A percentile compares a stretch with the other conserved stretches of the same genome.
phyloP scores from a whole-genome alignment of 2,113 vertebrate genomes.

The Calidris pugnax region DNA sequence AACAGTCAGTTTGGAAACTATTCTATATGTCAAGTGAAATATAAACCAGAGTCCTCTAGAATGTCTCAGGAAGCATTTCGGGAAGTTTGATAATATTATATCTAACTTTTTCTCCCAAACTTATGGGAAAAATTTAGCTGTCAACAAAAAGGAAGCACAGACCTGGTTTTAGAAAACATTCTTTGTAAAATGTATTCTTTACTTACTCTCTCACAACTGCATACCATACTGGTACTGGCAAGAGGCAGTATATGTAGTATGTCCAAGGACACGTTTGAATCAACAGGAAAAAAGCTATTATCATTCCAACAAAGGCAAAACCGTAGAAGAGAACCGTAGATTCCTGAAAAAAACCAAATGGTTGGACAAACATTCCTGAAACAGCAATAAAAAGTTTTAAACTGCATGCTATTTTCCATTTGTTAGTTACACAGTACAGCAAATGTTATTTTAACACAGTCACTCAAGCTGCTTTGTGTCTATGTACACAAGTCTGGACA shows the following conservation, averaged over 20 bases:
- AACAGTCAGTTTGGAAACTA: background rate
- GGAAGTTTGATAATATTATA: background rate
- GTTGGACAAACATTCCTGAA: slow-evolving; percentile 9
- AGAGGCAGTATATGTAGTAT: slow-evolving; percentile 92
- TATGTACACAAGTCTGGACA: background rate
- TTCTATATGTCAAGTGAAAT: background rate
- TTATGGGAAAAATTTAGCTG: background rate
- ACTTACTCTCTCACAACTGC: slow-evolving; percentile 92
- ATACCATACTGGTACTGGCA: slow-evolving; percentile 92
- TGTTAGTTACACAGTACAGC: background rate
- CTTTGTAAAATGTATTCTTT: background rate
- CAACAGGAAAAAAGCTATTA: slow-evolving; percentile 82
- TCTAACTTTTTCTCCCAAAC: background rate
- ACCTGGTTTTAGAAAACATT: background rate
- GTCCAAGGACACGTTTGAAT: slow-evolving; percentile 89
- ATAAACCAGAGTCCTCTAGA: background rate
- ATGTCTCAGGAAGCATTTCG: background rate
- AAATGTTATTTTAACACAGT: background rate
- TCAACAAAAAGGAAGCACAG: background rate
- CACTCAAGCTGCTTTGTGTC: background rate
- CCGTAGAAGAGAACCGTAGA: slow-evolving; percentile 57
- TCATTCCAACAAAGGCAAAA: slow-evolving; percentile 74
- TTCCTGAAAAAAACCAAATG: slow-evolving; percentile 73
- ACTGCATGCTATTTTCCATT: background rate
- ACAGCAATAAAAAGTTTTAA: background rate